These are phyloP conservation scores for Ailurus styani DNA, from an alignment of 2,113 vertebrate species.

Conservation along the genomic window DNA sequence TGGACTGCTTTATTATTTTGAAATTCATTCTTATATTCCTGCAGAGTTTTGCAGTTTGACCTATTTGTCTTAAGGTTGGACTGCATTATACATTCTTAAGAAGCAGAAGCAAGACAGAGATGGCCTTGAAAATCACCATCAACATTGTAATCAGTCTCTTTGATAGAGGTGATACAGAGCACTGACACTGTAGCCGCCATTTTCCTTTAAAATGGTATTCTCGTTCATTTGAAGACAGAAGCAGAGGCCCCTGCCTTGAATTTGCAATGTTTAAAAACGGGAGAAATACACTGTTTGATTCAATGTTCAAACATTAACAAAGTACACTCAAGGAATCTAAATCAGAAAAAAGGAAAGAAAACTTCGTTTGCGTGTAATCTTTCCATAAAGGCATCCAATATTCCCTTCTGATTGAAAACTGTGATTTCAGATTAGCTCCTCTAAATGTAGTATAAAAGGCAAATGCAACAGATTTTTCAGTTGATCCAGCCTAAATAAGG, in stretches of 20 bases:
- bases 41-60: slow-evolving; percentile 61
- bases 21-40: slow-evolving; percentile 49
- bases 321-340: slow-evolving; percentile 32
- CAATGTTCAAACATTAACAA: slow-evolving; percentile 53
- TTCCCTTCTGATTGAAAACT: slow-evolving; percentile 61
- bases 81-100: slow-evolving; percentile 62
- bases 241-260: slow-evolving; percentile 26
- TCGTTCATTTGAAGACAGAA: slow-evolving; percentile 49
- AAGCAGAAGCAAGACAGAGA: slow-evolving; percentile 51
- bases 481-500: slow-evolving; percentile 57
- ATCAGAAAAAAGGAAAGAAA: slow-evolving; percentile 30
- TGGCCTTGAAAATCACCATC: slow-evolving; percentile 69
- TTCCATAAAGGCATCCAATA: slow-evolving; percentile 45
- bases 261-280: slow-evolving; percentile 41
- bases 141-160: slow-evolving; percentile 63
- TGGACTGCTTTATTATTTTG: slow-evolving; percentile 47
- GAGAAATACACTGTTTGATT: slow-evolving; percentile 46
- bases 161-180: slow-evolving; percentile 64
- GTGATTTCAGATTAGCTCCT: slow-evolving; percentile 45
- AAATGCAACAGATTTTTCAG: slow-evolving; percentile 59
- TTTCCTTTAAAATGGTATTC: slow-evolving; percentile 20
- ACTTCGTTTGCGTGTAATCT: slow-evolving; percentile 39
- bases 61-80: slow-evolving; percentile 70
- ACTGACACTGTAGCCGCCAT: background rate
- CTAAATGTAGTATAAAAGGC: slow-evolving; percentile 44